Evolutionary conservation across 2,113 vertebrate species (phyloP).

Genomic region (Arothron firmamentum): DNA sequence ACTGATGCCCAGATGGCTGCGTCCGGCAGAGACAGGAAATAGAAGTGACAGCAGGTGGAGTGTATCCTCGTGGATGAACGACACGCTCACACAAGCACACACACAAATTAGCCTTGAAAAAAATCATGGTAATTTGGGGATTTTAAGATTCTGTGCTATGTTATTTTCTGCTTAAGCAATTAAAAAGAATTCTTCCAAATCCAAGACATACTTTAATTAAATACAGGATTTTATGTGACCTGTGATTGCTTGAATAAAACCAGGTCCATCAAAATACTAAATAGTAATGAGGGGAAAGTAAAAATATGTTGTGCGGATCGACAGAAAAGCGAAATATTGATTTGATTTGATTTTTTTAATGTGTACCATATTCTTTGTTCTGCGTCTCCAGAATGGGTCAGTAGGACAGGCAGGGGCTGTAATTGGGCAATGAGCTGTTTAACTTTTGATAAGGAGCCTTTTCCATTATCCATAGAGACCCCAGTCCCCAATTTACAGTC

Average conservation of each 20-base stretch:
- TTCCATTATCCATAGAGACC: conserved; percentile 58
- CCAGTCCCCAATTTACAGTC: conserved; percentile 27
- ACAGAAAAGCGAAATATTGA: no score
- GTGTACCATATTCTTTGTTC: no score
- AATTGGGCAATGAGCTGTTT: conserved; percentile 51
- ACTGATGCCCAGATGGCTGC: conserved; percentile 73
- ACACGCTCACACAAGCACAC: conserved; percentile 6
- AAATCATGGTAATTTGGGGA: conserved; percentile 11
- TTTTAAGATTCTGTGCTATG: no score
- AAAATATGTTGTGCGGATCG: no score
- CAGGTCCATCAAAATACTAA: no score
- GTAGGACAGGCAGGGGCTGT: conserved; percentile 39
- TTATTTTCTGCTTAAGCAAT: no score
- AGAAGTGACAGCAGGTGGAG: conserved; percentile 68
- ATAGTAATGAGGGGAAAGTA: no score
- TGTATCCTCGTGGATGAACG: conserved; percentile 35
- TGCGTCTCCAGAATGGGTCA: conserved; percentile 42
- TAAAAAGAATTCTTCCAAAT: no score
- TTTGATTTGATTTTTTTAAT: no score
- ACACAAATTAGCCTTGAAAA: conserved; percentile 1
- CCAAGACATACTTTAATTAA: no score
- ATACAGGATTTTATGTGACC: not conserved
- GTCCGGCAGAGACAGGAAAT: conserved; percentile 65
- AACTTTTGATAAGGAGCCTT: conserved; percentile 64
- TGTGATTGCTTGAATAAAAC: not conserved